These are phyloP conservation scores for Gallinago solitaria DNA, from an alignment of 2,797 vertebrate species.

Conservation along the genomic window DNA sequence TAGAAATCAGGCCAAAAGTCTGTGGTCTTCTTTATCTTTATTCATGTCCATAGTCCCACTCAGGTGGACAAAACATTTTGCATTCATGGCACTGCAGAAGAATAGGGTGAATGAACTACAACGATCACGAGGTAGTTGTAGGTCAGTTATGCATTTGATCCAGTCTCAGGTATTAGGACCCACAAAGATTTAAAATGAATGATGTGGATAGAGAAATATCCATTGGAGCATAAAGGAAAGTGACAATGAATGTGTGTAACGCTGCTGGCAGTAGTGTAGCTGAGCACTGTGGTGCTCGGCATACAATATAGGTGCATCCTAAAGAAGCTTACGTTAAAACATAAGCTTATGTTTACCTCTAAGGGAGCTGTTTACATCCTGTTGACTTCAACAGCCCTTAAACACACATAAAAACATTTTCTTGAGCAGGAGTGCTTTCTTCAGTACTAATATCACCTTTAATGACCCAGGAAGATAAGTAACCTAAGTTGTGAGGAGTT, in stretches of 20 bases:
- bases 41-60: not conserved
- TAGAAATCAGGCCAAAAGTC: not conserved
- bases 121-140: not conserved
- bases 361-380: not conserved
- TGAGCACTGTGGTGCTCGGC: not conserved
- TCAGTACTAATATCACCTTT: not conserved
- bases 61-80: not conserved
- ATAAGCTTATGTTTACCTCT: not conserved
- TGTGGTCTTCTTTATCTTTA: not conserved
- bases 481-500: not conserved
- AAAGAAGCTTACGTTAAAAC: not conserved
- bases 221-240: not conserved
- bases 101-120: not conserved
- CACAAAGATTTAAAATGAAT: not conserved
- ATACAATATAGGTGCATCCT: not conserved
- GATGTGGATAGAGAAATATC: not conserved
- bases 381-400: not conserved
- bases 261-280: not conserved
- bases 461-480: not conserved
- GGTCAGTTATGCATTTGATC: not conserved
- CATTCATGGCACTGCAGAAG: not conserved
- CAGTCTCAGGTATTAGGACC: not conserved
- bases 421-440: not conserved
- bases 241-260: not conserved
- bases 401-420: not conserved